phyloP scores from a whole-genome alignment of 2,113 vertebrate genomes.

The Cercocebus atys region DNA sequence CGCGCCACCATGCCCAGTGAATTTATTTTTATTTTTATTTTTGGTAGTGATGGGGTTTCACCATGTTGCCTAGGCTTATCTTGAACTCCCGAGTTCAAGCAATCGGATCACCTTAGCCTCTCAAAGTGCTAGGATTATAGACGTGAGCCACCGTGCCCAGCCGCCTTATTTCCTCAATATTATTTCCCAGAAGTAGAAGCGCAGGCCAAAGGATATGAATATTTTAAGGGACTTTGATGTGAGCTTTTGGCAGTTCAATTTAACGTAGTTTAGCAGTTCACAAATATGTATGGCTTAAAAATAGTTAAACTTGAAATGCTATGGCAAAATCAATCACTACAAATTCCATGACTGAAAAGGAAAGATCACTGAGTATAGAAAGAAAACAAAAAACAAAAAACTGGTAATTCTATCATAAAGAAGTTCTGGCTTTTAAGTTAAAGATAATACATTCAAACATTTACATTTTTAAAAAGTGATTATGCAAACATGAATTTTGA shows the following conservation, averaged over 20 bases:
- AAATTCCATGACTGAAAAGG: conserved; percentile 1
- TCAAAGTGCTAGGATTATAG: too few relatives aligned
- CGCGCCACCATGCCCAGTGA: too few relatives aligned
- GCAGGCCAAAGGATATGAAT: neutral
- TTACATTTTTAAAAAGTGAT: neutral
- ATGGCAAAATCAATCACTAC: neutral
- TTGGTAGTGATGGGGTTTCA: too few relatives aligned
- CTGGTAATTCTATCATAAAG: neutral
- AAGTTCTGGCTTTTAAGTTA: conserved; percentile 1
- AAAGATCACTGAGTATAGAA: neutral
- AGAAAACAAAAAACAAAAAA: neutral
- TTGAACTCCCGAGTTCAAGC: too few relatives aligned
- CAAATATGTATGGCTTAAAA: neutral
- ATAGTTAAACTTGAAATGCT: neutral
- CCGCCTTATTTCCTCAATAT: neutral
- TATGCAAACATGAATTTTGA: neutral
- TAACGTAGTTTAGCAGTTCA: neutral
- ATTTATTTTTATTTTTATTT: too few relatives aligned
- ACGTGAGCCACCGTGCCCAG: too few relatives aligned
- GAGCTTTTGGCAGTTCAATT: neutral
- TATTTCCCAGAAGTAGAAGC: conserved; percentile 16
- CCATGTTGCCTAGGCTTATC: too few relatives aligned
- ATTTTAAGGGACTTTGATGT: neutral
- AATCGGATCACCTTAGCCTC: too few relatives aligned
- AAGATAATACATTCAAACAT: neutral